A percentile compares a stretch with the other conserved stretches of the same genome.
Evolutionary conservation across 2,888 invertebrate genomes (phyloP).

Genomic region (Ametastegia equiseti): DNA sequence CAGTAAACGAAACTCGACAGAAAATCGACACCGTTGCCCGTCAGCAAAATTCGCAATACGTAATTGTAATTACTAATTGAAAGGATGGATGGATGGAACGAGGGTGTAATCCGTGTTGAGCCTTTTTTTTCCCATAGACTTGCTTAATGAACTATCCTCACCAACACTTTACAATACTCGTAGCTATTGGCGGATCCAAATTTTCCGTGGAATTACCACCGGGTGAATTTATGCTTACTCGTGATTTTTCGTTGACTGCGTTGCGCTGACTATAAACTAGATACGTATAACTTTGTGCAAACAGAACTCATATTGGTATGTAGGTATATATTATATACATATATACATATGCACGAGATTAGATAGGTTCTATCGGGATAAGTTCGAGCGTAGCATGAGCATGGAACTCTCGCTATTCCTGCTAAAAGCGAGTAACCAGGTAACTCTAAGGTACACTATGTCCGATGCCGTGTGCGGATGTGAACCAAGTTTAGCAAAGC

Average conservation of each 20-base stretch:
- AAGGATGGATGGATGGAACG: too few relatives aligned
- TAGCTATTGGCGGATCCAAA: not conserved
- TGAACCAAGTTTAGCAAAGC: conserved; percentile 5
- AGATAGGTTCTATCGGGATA: conserved; percentile 42
- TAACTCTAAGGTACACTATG: not conserved
- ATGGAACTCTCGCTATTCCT: conserved; percentile 12
- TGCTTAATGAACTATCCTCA: not conserved
- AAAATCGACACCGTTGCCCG: too few relatives aligned
- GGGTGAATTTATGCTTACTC: conserved; percentile 3
- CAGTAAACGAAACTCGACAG: too few relatives aligned
- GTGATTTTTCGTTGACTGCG: not conserved
- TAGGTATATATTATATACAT: too few relatives aligned
- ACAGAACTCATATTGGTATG: conserved; percentile 23
- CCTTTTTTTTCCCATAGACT: too few relatives aligned
- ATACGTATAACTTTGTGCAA: conserved; percentile 16
- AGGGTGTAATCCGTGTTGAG: too few relatives aligned
- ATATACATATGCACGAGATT: conserved; percentile 41
- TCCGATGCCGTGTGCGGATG: conserved; percentile 19
- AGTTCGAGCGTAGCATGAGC: conserved; percentile 7
- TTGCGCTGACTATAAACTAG: not conserved
- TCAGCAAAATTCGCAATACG: too few relatives aligned
- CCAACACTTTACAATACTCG: not conserved
- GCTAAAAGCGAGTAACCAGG: conserved; percentile 24
- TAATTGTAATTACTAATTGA: too few relatives aligned
- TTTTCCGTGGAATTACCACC: not conserved